Evolutionary conservation across 2,797 vertebrate species (phyloP).

Genomic region (Echeneis naucrates): DNA sequence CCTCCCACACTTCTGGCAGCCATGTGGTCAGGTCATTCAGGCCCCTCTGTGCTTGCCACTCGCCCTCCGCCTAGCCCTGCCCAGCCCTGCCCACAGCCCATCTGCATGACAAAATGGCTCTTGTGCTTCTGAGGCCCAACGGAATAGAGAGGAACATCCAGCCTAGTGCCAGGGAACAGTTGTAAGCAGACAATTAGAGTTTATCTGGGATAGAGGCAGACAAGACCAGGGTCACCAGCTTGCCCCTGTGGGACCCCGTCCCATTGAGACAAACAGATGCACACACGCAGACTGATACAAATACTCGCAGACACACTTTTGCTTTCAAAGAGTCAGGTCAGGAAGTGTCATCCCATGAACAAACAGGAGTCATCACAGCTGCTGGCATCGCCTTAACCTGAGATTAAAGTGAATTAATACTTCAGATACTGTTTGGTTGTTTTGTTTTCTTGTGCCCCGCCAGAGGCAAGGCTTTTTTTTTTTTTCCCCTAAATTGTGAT

Average conservation of each 20-base stretch:
- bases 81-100: slow-evolving; percentile 79
- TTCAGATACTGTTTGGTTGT: slow-evolving; percentile 16
- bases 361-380: slow-evolving; percentile 74
- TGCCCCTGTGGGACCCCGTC: slow-evolving; percentile 81
- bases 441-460: slow-evolving; percentile 36
- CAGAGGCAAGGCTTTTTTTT: neutral
- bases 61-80: slow-evolving; percentile 82
- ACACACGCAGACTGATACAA: slow-evolving; percentile 68
- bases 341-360: slow-evolving; percentile 83
- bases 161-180: slow-evolving; percentile 88
- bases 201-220: slow-evolving; percentile 90
- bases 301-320: slow-evolving; percentile 72
- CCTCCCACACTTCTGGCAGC: slow-evolving; percentile 99
- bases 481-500: slow-evolving; percentile 8
- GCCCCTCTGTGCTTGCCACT: slow-evolving; percentile 90
- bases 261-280: slow-evolving; percentile 86
- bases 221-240: slow-evolving; percentile 87
- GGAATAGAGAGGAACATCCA: slow-evolving; percentile 88
- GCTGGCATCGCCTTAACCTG: slow-evolving; percentile 42
- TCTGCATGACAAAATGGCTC: slow-evolving; percentile 90
- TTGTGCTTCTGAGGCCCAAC: slow-evolving; percentile 85
- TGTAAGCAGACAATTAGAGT: slow-evolving; percentile 91
- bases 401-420: slow-evolving; percentile 66
- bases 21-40: slow-evolving; percentile 95
- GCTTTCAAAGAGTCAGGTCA: slow-evolving; percentile 74